Evolutionary conservation across 2,888 invertebrate genomes (phyloP).

Genomic region (Polia nebulosa): DNA sequence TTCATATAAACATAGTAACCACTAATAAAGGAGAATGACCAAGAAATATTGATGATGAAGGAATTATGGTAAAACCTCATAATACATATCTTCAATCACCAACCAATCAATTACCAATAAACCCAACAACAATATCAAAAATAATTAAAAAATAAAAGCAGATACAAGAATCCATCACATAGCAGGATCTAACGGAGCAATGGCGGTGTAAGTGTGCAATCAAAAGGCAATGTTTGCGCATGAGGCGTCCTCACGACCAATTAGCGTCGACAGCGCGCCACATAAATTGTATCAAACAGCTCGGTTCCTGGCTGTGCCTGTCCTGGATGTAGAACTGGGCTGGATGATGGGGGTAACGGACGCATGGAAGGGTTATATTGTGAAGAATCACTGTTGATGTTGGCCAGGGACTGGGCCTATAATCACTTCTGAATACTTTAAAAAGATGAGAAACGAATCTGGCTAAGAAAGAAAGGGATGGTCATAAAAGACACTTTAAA

Average conservation of each 20-base stretch:
- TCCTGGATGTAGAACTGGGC: conserved; percentile 54
- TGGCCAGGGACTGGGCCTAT: neutral
- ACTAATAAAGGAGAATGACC: too few relatives aligned
- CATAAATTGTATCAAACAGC: conserved; percentile 86
- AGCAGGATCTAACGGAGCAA: conserved; percentile 46
- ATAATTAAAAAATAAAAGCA: conserved; percentile 22
- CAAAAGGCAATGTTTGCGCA: conserved; percentile 82
- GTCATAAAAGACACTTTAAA: neutral
- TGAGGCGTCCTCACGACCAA: conserved; percentile 84
- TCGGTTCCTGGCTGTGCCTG: conserved; percentile 66
- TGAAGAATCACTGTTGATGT: neutral
- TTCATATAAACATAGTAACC: neutral
- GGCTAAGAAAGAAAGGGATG: neutral
- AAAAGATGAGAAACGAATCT: neutral
- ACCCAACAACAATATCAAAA: conserved; percentile 6
- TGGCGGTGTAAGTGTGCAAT: conserved; percentile 75
- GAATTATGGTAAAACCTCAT: neutral
- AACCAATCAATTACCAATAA: neutral
- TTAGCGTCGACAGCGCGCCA: conserved; percentile 83
- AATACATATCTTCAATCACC: too few relatives aligned
- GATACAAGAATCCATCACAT: conserved; percentile 42
- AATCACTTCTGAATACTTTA: neutral
- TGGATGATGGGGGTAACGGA: conserved; percentile 57
- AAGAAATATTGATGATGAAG: neutral
- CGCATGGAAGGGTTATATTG: neutral